These are phyloP conservation scores for Sminthopsis crassicaudata DNA, from an alignment of 2,113 vertebrate genomes.

Conservation along the genomic window DNA sequence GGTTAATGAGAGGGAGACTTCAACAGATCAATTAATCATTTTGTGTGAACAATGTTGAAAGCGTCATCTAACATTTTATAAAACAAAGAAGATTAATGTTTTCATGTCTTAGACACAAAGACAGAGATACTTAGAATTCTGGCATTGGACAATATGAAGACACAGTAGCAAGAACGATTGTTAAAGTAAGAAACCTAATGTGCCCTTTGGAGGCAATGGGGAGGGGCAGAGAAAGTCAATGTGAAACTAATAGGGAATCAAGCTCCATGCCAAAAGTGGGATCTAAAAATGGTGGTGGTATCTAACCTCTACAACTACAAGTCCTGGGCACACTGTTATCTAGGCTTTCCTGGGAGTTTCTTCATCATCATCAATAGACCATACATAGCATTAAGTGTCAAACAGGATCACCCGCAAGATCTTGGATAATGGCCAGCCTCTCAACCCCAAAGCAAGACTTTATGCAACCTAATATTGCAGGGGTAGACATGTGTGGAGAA, in stretches of 20 bases:
- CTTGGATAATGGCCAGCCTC: slow-evolving; percentile 69
- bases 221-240: background rate
- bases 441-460: slow-evolving; percentile 40
- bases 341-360: slow-evolving; percentile 13
- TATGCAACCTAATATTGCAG: slow-evolving; percentile 49
- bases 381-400: slow-evolving; percentile 16
- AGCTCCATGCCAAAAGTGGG: slow-evolving; percentile 29
- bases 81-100: background rate
- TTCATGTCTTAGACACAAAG: background rate
- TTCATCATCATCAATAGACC: slow-evolving; percentile 32
- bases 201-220: slow-evolving; percentile 5
- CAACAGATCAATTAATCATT: background rate
- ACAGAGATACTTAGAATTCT: background rate
- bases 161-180: slow-evolving; percentile 23
- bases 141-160: background rate
- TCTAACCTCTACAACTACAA: slow-evolving; percentile 19
- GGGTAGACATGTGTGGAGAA: slow-evolving; percentile 59
- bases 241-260: background rate
- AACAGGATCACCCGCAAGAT: slow-evolving; percentile 57
- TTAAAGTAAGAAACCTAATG: background rate
- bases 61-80: background rate
- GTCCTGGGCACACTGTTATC: background rate
- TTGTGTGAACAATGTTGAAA: background rate
- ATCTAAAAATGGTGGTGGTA: background rate
- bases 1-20: background rate